Conservation (phyloP, 2,797 vertebrate species). For the Epinephelus coioides region DNA sequence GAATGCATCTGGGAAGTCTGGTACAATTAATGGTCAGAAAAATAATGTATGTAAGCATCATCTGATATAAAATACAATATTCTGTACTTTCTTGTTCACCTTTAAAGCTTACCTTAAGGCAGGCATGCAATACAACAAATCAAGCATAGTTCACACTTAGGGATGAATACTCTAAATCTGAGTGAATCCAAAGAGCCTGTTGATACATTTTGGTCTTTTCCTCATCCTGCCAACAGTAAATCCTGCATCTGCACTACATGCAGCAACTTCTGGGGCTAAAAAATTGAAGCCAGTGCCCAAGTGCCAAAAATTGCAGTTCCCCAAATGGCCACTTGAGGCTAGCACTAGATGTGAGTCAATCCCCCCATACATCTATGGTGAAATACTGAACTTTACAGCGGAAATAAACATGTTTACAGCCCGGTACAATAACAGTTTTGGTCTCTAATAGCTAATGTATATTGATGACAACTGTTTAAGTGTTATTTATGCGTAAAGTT, state of each 20-base stretch:
- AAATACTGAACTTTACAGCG: too few species aligned
- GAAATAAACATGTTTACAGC: too few species aligned
- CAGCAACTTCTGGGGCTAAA: too few species aligned
- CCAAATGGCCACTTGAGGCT: too few species aligned
- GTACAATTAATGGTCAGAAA: not conserved
- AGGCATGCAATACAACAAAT: not conserved
- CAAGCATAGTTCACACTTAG: not conserved
- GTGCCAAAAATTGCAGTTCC: too few species aligned
- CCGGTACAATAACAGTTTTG: too few species aligned
- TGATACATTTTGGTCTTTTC: not conserved
- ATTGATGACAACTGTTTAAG: too few species aligned
- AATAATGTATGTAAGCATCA: not conserved
- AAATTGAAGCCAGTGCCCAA: too few species aligned
- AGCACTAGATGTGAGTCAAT: too few species aligned
- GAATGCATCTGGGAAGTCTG: not conserved
- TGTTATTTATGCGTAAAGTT: too few species aligned
- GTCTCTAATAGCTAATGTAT: too few species aligned
- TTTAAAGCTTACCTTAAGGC: not conserved
- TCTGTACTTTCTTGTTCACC: not conserved
- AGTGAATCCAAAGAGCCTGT: not conserved
- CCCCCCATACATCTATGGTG: too few species aligned
- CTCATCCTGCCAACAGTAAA: conserved; percentile 19
- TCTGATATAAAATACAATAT: not conserved
- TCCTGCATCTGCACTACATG: conserved; percentile 15
- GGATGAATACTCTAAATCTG: not conserved